Evolutionary conservation across 1,140 invertebrate species (phyloP), one percentile per base, ranked within the genome.

Genomic region (Zaprionus africanus): DNA sequence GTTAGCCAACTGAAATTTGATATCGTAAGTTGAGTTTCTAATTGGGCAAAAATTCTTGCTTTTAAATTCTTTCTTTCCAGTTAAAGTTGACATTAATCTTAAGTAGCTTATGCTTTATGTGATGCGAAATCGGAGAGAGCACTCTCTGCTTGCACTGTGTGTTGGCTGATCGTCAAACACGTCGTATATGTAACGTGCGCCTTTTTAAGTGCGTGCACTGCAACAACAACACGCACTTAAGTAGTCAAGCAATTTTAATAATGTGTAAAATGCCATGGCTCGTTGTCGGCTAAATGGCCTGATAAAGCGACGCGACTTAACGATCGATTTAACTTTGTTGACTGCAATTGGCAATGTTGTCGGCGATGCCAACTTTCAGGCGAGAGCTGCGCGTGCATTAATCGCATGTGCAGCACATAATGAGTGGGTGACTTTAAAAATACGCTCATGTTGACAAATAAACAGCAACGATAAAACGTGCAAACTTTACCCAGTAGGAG

Each of bases 401-500:
- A 90, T 88, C 84, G 88, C 88, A 81, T 75, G 60, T 38, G 65
- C 65, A 81, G 41, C 41, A 73, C 34, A 51, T 70, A 78, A 78
- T 71, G 58, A 79, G 70, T 74, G 78, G 41, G 41, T 76, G 66
- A 71, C 61, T 53, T 72, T 78, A 76, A 81, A 85, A 81, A 59
- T 64, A 62, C 51, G 31, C 28, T 59, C 56, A 59, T 88, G 78
- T 78, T 80, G 84, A 78, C 84, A 87, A 88, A 87, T 88, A 87
- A 88, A 87, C 81, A 84, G 60, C 64, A 54, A 63, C 68, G 73
- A 87, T 87, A 87, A 87, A 78, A 90, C 83, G 83, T 83, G 83
- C 78, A 78, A 86, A 77, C 79, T 86, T 81, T 83, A 54, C 46
- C 13, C 11, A 56, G 69, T 69, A 15, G 34, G 38, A 59, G 17